Conservation (phyloP, 2,797 vertebrate species). For the Spea hammondii region DNA sequence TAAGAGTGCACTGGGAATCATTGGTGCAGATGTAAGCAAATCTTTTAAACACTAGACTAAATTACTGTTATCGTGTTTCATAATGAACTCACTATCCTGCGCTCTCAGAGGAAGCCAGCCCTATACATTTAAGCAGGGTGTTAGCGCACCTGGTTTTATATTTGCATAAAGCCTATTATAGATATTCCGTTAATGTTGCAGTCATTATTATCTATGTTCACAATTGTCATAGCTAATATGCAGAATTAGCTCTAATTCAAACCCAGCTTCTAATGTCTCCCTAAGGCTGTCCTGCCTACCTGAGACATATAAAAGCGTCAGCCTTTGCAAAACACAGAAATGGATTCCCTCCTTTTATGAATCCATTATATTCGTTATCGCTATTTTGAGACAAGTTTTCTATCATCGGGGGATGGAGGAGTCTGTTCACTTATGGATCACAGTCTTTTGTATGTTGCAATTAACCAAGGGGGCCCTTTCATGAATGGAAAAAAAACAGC, state of each 20-base stretch:
- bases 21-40: conserved; percentile 50
- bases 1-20: conserved; percentile 44
- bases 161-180: not conserved
- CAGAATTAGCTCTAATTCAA: not conserved
- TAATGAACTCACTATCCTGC: conserved; percentile 18
- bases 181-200: not conserved
- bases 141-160: not conserved
- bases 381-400: too few species aligned
- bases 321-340: too few species aligned
- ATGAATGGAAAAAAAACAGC: too few species aligned
- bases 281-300: not conserved
- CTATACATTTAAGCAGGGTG: conserved; percentile 13
- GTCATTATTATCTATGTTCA: not conserved
- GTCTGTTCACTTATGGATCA: too few species aligned
- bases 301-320: not conserved
- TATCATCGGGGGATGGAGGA: too few species aligned
- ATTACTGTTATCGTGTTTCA: conserved; percentile 32
- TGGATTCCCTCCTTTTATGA: too few species aligned
- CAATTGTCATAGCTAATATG: not conserved
- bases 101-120: conserved; percentile 22
- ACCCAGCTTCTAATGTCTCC: not conserved
- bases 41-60: conserved; percentile 33
- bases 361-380: too few species aligned
- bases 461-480: too few species aligned
- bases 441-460: too few species aligned